Evolutionary conservation across 2,888 invertebrate species (phyloP).

Genomic region (Eristalinus sepulchralis): DNA sequence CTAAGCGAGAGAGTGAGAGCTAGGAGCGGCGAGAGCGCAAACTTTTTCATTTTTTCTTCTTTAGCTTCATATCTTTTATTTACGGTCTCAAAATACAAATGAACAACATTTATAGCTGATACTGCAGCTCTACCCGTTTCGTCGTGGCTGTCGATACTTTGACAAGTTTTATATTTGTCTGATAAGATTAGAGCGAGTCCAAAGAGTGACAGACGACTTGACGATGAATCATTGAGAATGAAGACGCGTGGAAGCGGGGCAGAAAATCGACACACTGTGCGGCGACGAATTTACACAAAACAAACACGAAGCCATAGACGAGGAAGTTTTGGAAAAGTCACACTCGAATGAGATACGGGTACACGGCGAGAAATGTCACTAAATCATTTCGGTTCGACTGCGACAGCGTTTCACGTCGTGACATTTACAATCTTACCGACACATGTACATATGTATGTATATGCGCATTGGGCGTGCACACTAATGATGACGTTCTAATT

Average conservation of each 20-base stretch:
- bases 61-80: conserved; percentile 14
- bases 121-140: neutral
- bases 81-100: conserved; percentile 28
- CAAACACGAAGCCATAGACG: conserved; percentile 24
- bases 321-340: conserved; percentile 43
- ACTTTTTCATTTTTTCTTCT: conserved; percentile 20
- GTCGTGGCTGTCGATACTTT: conserved; percentile 41
- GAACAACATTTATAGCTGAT: conserved; percentile 31
- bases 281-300: conserved; percentile 53
- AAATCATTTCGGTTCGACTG: neutral
- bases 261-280: neutral
- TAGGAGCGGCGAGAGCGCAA: conserved; percentile 2
- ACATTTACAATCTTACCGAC: conserved; percentile 9
- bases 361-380: conserved; percentile 60
- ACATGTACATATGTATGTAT: neutral
- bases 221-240: conserved; percentile 26
- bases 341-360: conserved; percentile 23
- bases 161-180: conserved; percentile 51
- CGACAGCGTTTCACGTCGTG: conserved; percentile 17
- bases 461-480: conserved; percentile 9
- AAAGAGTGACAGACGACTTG: neutral
- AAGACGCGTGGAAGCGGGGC: conserved; percentile 38
- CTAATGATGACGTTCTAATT: conserved; percentile 55
- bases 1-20: neutral
- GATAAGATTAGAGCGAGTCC: conserved; percentile 54